Percentiles rank a stretch among this genome's conserved stretches.
Evolutionary conservation across 2,888 invertebrate genomes (phyloP).

Genomic region (Cotesia congregata): DNA sequence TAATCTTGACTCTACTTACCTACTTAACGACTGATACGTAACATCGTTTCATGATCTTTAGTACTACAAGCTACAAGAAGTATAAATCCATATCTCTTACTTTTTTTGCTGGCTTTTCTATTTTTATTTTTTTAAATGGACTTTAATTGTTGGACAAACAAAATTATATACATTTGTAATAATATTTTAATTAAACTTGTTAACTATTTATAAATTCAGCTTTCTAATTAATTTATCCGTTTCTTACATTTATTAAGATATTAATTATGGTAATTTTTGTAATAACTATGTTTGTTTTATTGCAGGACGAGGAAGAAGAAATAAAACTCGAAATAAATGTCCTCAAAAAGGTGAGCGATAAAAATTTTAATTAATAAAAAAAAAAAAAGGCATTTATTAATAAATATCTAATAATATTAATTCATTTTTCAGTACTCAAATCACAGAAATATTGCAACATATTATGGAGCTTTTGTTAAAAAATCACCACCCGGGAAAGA

Average conservation of each 20-base stretch:
- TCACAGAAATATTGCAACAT: constrained; percentile 99
- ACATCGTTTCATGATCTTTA: constrained; percentile 48
- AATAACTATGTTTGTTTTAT: constrained; percentile 43
- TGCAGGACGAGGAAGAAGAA: constrained; percentile 97
- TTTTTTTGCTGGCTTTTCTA: constrained; percentile 20
- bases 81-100: background rate
- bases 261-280: background rate
- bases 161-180: background rate
- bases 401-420: constrained; percentile 2
- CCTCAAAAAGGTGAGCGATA: constrained; percentile 82
- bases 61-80: background rate
- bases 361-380: background rate
- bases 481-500: constrained; percentile 99
- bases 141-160: background rate
- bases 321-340: constrained; percentile 99
- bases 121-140: constrained; percentile 16
- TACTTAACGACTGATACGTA: constrained; percentile 56
- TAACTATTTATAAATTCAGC: background rate
- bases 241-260: background rate
- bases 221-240: background rate
- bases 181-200: background rate
- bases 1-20: constrained; percentile 58
- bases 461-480: constrained; percentile 99
- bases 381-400: background rate
- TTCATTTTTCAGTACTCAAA: constrained; percentile 83